Evolutionary conservation across 2,113 vertebrate genomes (phyloP).

Genomic region (Brienomyrus brachyistius): DNA sequence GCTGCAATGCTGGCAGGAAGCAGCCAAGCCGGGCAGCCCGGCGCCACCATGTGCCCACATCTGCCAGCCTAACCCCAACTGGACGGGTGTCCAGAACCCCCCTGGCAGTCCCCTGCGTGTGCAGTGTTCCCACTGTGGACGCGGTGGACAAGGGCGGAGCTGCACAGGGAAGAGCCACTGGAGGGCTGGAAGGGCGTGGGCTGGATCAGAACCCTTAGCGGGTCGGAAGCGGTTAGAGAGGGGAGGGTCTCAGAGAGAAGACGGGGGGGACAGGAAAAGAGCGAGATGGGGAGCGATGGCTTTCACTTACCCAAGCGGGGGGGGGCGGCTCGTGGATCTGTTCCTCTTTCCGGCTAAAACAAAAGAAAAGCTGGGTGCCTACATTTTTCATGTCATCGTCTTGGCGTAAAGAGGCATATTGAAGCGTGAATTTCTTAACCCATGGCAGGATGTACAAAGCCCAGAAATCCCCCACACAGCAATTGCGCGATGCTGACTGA

Average conservation of each 20-base stretch:
- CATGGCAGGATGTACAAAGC: not conserved
- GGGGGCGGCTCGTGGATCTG: not conserved
- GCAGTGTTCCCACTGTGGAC: not conserved
- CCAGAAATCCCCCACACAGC: not conserved
- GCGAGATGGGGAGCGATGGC: slow-evolving; percentile 1
- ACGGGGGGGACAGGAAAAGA: not conserved
- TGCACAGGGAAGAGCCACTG: not conserved
- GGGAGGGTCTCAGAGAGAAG: not conserved
- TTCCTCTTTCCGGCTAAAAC: not conserved
- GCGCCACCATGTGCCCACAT: not conserved
- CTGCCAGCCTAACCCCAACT: not conserved
- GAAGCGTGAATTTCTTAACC: not conserved
- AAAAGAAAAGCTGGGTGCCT: not conserved
- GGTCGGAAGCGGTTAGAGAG: not conserved
- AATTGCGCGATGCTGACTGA: not conserved
- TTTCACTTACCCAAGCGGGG: not conserved
- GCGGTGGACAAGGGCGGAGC: not conserved
- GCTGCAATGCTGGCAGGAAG: not conserved
- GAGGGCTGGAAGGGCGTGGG: not conserved
- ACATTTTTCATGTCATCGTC: not conserved
- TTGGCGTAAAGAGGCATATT: not conserved
- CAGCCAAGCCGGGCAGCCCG: not conserved
- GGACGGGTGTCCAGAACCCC: not conserved
- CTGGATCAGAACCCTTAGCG: not conserved
- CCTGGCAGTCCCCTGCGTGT: not conserved